phyloP scores from a whole-genome alignment of 2,113 vertebrate species.

The Tautogolabrus adspersus region DNA sequence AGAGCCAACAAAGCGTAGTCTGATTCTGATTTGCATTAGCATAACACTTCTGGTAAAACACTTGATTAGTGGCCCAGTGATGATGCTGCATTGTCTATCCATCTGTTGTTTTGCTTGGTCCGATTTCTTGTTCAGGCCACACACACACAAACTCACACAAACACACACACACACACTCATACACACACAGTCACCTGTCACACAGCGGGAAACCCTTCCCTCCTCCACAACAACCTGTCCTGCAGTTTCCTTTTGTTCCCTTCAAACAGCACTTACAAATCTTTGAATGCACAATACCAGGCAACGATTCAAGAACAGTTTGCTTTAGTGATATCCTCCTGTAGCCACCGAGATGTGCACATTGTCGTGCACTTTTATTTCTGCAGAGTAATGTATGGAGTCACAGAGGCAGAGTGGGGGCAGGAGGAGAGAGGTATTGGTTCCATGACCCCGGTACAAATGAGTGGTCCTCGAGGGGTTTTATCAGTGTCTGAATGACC shows the following conservation, averaged over 20 bases:
- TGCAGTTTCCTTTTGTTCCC: slow-evolving; percentile 5
- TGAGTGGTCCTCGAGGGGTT: slow-evolving; percentile 46
- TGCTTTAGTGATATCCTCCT: not conserved
- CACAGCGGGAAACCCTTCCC: slow-evolving; percentile 22
- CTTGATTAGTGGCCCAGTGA: slow-evolving; percentile 34
- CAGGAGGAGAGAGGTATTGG: slow-evolving; percentile 1
- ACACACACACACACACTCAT: not conserved
- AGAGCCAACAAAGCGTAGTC: too few relatives aligned
- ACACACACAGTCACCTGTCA: slow-evolving; percentile 32
- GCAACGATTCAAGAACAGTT: not conserved
- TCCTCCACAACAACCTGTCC: slow-evolving; percentile 34
- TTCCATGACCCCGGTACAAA: slow-evolving; percentile 38
- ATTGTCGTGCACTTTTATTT: not conserved
- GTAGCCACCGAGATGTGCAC: not conserved
- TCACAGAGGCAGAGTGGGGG: not conserved
- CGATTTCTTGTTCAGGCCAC: slow-evolving; percentile 26
- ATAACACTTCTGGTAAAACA: slow-evolving; percentile 9
- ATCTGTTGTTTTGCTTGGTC: slow-evolving; percentile 62
- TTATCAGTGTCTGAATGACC: slow-evolving; percentile 37
- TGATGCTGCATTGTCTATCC: slow-evolving; percentile 27
- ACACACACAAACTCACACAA: not conserved
- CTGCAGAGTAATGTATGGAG: slow-evolving; percentile 3
- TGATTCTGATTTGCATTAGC: not conserved
- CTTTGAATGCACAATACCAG: slow-evolving; percentile 5
- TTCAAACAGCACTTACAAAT: slow-evolving; percentile 15